Evolutionary conservation across 2,888 invertebrate genomes (phyloP), one percentile per base, ranked within the genome.

Genomic region (Synergus umbraculus): DNA sequence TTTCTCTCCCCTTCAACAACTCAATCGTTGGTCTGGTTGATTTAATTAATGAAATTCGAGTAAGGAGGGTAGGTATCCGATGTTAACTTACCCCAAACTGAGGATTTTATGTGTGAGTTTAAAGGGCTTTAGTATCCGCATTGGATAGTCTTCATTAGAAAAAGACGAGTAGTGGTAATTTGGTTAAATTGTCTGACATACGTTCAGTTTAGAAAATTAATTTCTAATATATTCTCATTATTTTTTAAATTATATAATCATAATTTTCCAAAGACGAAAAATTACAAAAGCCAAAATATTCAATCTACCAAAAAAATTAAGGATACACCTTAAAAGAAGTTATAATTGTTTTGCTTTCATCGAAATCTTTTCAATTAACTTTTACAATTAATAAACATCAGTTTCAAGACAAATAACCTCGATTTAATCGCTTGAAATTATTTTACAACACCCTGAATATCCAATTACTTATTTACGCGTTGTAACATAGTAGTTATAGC

Each of bases 41-140:
- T 73, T 73, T 73, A 73, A 73, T 73, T 73, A 73, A 73, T 73
- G 73, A 54, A 73, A 73, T 73, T 73, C 73, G 37, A 73, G 73
- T 41, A 54, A 73, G 54, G 37, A 73, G 29, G 73, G 54, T 54
- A n/a, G 41, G 41, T 73, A 54, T 73, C 73, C 73, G 54, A 54
- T 73, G 73, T 73, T 73, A 46, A 49, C 73, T 73, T 15, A 69
- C 43, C 66, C 66, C 22, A 22, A 69, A 49, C 69, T 49, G 10
- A 69, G 46, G 49, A 69, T 69, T 69, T 69, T 22, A 69, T 49
- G 37, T 9, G 41, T 67, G 46, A 13, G 67, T 73, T 54, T 73
- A 73, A 73, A 73, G 54, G 73, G 73, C 73, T 73, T 73, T 73
- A 73, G 73, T 37, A 54, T 54, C 49, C 73, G 73, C 73, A 73